Evolutionary conservation across 2,888 invertebrate genomes (phyloP).

Genomic region (Malthinus seriepunctatus): DNA sequence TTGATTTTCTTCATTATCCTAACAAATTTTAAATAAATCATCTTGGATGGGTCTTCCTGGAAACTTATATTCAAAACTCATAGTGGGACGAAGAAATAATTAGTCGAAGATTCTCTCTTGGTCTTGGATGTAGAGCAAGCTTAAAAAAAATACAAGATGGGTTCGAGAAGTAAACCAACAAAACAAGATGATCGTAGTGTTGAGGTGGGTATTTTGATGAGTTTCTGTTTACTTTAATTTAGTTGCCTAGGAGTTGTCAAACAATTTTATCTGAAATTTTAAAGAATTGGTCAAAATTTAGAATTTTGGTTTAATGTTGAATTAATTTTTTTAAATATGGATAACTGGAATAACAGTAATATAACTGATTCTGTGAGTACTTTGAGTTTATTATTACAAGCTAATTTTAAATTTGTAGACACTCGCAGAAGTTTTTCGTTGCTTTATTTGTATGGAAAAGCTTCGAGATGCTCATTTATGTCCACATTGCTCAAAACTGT

Average conservation of each 20-base stretch:
- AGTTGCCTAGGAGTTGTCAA: slow-evolving; percentile 11
- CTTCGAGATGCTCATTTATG: slow-evolving; percentile 91
- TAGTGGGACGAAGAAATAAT: neutral
- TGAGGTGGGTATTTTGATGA: slow-evolving; percentile 59
- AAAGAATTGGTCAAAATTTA: slow-evolving; percentile 29
- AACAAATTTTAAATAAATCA: slow-evolving; percentile 9
- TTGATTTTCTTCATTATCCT: slow-evolving; percentile 3
- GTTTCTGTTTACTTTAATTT: slow-evolving; percentile 7
- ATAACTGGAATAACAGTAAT: slow-evolving; percentile 42
- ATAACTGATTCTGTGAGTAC: slow-evolving; percentile 45
- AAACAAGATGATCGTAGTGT: slow-evolving; percentile 69
- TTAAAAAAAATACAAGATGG: too few species aligned
- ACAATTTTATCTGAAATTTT: slow-evolving; percentile 43
- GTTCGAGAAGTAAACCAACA: slow-evolving; percentile 63
- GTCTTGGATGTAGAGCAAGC: neutral
- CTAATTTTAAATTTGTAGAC: slow-evolving; percentile 60
- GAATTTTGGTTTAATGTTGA: too few species aligned
- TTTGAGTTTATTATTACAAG: neutral
- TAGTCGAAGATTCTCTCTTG: neutral
- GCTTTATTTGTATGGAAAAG: slow-evolving; percentile 97
- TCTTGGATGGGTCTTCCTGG: neutral
- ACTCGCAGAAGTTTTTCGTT: slow-evolving; percentile 89
- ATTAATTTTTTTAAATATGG: slow-evolving; percentile 36
- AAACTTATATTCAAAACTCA: neutral
- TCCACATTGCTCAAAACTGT: slow-evolving; percentile 93